Conservation (phyloP, 1,140 invertebrate species). For the Diabrotica undecimpunctata region DNA sequence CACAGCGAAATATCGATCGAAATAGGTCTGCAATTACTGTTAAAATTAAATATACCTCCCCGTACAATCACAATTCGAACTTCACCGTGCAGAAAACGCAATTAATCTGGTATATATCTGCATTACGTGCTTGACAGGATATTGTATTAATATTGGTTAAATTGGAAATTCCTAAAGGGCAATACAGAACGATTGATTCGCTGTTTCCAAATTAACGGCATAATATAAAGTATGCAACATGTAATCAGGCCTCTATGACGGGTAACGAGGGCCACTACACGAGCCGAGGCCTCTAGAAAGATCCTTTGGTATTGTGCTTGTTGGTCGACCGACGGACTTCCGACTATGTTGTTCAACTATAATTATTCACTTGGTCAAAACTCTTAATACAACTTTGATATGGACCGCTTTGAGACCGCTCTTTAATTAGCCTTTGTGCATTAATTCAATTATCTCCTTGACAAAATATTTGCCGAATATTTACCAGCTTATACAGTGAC, state of each 20-base stretch:
- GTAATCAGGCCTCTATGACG: conserved; percentile 3
- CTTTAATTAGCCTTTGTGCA: not conserved
- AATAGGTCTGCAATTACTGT: too few relatives aligned
- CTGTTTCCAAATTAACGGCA: conserved; percentile 14
- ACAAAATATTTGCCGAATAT: not conserved
- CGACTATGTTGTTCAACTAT: not conserved
- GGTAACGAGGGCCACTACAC: not conserved
- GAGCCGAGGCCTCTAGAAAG: not conserved
- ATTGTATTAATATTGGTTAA: conserved; percentile 16
- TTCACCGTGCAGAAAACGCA: not conserved
- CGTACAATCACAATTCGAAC: not conserved
- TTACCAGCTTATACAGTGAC: not conserved
- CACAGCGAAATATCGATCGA: too few relatives aligned
- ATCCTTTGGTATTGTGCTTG: not conserved
- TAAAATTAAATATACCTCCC: too few relatives aligned
- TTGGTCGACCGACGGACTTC: not conserved
- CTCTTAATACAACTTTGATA: conserved; percentile 2
- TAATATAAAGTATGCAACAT: conserved; percentile 13
- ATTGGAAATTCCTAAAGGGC: conserved; percentile 11
- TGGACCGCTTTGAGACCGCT: conserved; percentile 1
- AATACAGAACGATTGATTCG: not conserved
- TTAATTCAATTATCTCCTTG: conserved; percentile 2
- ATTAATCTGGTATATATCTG: conserved; percentile 8
- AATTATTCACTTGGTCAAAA: not conserved
- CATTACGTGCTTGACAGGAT: conserved; percentile 10